Base-by-base conservation (phyloP, 2,797 vertebrate genomes). In the Urosaurus nigricauda region DNA sequence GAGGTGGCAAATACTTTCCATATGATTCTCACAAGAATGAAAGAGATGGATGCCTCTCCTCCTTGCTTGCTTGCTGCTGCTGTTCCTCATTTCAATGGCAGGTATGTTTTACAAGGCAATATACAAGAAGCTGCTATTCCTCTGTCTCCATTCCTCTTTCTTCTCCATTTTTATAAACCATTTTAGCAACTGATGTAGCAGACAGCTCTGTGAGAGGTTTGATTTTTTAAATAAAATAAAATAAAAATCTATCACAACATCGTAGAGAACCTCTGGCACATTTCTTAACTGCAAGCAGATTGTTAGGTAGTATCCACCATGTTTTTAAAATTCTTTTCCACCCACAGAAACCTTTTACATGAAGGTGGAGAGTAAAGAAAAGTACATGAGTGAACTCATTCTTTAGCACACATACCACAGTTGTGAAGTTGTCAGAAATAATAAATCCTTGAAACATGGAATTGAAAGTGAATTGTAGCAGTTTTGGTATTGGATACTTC, bases 401-500 rank as follows among this genome's bases (percentile, higher is more conserved):
- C 32, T 73, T 91, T 63, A 71, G 88, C 74, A 89, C 70, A 51
- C 84, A 87, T 79, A 92, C 73, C 37, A 70, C 79, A 60, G 21
- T 90, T 89, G 29, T 90, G 37, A 84, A 90, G 8, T 74, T 94
- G 93, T 88, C 90, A 92, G 89, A 88, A 80, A 79, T 85, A 90
- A 81, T 88, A 92, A 94, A 88, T 85, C 60, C 60, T 87, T 91
- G 87, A 79, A 51, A 93, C 89, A 91, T 68, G 78, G 89, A 88
- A 35, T 47, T 90, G 77, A 51, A 2, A 65, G 29, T 91, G 87
- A 88, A 91, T 58, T 75, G 90, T 90, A 93, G 88, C 89, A 70
- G 88, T 78, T 70, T 85, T 87, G 85, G 92, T 94, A 89, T 92
- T 92, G 88, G 92, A 83, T 87, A 93, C 91, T 93, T 94, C 71